These are phyloP conservation scores for Thymelicus lineola DNA, from an alignment of 2,888 invertebrate genomes.

Conservation along the genomic window DNA sequence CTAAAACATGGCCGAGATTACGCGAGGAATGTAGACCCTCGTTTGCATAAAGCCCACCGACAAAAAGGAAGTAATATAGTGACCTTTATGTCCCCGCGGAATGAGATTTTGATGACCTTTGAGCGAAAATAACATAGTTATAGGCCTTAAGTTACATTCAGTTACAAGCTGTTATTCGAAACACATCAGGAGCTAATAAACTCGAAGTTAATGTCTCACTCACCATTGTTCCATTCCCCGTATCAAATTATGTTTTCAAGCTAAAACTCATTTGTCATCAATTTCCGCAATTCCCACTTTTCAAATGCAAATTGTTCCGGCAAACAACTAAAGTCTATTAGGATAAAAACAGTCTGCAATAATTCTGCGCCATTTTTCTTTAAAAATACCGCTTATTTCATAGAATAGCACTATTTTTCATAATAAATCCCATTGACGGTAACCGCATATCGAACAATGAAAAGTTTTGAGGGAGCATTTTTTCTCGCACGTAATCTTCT, in stretches of 20 bases:
- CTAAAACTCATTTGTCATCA: conserved; percentile 34
- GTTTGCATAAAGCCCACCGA: conserved; percentile 32
- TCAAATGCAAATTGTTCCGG: conserved; percentile 10
- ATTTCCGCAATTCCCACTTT: conserved; percentile 22
- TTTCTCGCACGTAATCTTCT: conserved; percentile 56
- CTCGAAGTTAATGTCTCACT: conserved; percentile 34
- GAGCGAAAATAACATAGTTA: conserved; percentile 17
- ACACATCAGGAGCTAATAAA: conserved; percentile 27
- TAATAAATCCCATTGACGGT: conserved; percentile 21
- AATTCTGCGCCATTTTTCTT: conserved; percentile 7
- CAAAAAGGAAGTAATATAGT: conserved; percentile 31
- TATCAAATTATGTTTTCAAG: conserved; percentile 36
- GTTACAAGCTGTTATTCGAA: conserved; percentile 17
- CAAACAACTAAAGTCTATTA: conserved; percentile 18
- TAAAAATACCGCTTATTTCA: conserved; percentile 11
- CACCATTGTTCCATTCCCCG: conserved; percentile 30
- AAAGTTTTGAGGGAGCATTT: conserved; percentile 30
- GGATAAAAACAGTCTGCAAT: conserved; percentile 13
- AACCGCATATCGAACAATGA: conserved; percentile 32
- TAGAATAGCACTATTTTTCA: conserved; percentile 28
- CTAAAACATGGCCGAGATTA: conserved; percentile 31
- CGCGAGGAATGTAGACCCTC: conserved; percentile 34
- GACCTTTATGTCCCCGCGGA: conserved; percentile 16
- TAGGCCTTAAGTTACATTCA: background rate
- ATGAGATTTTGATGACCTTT: conserved; percentile 26